A percentile compares a stretch with the other conserved stretches of the same genome.
Evolutionary conservation across 2,888 invertebrate species (phyloP).

Genomic region (Hyles lineata): DNA sequence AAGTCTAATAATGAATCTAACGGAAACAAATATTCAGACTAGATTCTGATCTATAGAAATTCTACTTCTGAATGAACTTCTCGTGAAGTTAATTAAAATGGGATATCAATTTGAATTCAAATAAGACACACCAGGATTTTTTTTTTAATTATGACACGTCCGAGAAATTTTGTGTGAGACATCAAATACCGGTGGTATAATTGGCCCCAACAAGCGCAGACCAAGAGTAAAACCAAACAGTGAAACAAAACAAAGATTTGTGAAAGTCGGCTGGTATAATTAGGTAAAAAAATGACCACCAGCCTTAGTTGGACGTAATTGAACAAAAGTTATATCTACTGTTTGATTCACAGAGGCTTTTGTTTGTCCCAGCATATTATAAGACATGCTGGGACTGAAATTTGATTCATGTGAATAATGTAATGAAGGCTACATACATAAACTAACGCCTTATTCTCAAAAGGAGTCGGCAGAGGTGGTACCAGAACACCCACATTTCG

Average conservation of each 20-base stretch:
- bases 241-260: neutral
- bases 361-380: too few species aligned
- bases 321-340: neutral
- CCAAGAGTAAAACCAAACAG: neutral
- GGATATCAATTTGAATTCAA: neutral
- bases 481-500: too few species aligned
- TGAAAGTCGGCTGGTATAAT: neutral
- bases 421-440: too few species aligned
- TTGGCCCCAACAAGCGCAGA: neutral
- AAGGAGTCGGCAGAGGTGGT: too few species aligned
- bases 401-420: too few species aligned
- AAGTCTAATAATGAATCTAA: slow-evolving; percentile 9
- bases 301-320: neutral
- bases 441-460: too few species aligned
- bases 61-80: neutral
- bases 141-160: too few species aligned
- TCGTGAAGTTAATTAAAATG: neutral
- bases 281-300: neutral
- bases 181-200: neutral
- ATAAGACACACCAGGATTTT: neutral
- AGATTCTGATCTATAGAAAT: neutral
- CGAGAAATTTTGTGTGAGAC: neutral
- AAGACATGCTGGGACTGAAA: too few species aligned
- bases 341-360: neutral
- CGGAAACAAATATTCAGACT: neutral